phyloP scores from a whole-genome alignment of 2,113 vertebrate genomes.

The Mixornis gularis region DNA sequence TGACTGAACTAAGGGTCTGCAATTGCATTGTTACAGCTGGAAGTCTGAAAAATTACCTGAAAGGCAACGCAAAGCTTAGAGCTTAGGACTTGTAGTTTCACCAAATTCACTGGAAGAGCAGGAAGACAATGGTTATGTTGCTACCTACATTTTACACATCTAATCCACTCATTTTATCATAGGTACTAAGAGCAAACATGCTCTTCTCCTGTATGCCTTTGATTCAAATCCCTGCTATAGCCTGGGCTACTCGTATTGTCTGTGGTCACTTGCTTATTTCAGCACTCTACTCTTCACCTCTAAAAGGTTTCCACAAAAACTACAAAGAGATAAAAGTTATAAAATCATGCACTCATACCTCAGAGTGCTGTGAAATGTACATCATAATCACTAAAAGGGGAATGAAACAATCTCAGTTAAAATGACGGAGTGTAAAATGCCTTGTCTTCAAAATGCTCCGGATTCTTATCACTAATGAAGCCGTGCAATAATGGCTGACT shows the following conservation, averaged over 20 bases:
- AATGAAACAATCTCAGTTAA: background rate
- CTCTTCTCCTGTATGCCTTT: background rate
- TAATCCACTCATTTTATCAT: background rate
- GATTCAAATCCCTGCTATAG: background rate
- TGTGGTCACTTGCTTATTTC: background rate
- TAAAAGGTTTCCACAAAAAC: background rate
- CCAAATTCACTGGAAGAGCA: background rate
- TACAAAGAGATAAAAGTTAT: background rate
- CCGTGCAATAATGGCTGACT: background rate
- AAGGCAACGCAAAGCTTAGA: background rate
- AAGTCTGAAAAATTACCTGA: background rate
- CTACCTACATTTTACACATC: background rate
- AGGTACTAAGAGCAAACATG: background rate
- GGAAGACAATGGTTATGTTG: background rate
- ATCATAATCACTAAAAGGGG: background rate
- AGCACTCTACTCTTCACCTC: background rate
- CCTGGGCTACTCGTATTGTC: background rate
- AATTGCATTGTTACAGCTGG: background rate
- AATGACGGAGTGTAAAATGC: background rate
- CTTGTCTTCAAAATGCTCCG: background rate
- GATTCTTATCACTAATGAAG: background rate
- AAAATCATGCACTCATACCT: background rate
- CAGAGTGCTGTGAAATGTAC: background rate
- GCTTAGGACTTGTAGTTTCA: background rate
- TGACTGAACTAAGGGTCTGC: background rate